Evolutionary conservation across 2,888 invertebrate genomes (phyloP).

Genomic region (Lycocerus yunnanus): DNA sequence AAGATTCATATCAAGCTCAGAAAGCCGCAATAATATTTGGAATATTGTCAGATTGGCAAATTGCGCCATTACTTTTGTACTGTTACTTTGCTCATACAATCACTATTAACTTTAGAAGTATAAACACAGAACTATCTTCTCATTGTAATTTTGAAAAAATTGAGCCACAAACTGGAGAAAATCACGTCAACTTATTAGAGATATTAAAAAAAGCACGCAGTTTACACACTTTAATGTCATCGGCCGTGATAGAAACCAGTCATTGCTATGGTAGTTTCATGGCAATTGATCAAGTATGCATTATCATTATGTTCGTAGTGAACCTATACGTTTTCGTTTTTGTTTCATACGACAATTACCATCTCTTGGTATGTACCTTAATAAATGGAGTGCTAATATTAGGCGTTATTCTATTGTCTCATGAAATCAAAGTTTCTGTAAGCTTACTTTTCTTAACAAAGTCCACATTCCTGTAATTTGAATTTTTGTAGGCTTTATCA

Average conservation of each 20-base stretch:
- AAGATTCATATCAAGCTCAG: neutral
- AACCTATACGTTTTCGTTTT: slow-evolving; percentile 36
- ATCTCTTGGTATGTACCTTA: slow-evolving; percentile 33
- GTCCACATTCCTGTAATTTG: neutral
- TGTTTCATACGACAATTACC: slow-evolving; percentile 5
- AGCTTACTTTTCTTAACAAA: neutral
- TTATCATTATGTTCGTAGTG: slow-evolving; percentile 35
- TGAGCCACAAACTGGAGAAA: slow-evolving; percentile 9
- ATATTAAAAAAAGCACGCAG: slow-evolving; percentile 31
- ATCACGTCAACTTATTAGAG: slow-evolving; percentile 23
- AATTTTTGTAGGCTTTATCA: neutral
- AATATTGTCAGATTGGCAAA: slow-evolving; percentile 37
- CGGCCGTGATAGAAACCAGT: slow-evolving; percentile 34
- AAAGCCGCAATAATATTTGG: slow-evolving; percentile 34
- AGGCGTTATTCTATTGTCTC: slow-evolving; percentile 31
- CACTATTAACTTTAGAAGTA: slow-evolving; percentile 28
- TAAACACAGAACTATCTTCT: slow-evolving; percentile 29
- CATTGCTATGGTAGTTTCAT: slow-evolving; percentile 39
- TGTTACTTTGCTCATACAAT: slow-evolving; percentile 35
- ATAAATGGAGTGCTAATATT: slow-evolving; percentile 33
- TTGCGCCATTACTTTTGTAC: slow-evolving; percentile 37
- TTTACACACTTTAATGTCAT: slow-evolving; percentile 36
- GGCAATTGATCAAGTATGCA: slow-evolving; percentile 38
- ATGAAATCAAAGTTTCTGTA: slow-evolving; percentile 35
- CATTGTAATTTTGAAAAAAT: slow-evolving; percentile 24